These are phyloP conservation scores for Neodontobutis hainanensis DNA, from an alignment of 2,113 vertebrate genomes.

Conservation along the genomic window DNA sequence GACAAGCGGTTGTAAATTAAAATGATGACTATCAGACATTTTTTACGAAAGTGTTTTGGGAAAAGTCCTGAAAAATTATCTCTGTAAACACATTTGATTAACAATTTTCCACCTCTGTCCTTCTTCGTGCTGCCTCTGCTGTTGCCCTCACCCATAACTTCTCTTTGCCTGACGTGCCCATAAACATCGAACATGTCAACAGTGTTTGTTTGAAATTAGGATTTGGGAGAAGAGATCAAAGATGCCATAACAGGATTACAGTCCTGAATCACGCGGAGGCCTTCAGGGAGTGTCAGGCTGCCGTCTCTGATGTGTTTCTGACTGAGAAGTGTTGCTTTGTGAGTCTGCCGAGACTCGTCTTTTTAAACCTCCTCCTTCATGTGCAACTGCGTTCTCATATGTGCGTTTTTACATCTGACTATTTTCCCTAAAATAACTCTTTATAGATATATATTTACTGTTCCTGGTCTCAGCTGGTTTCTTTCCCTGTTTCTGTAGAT, in stretches of 20 bases:
- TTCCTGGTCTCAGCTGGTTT: not conserved
- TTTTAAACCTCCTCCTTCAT: slow-evolving; percentile 26
- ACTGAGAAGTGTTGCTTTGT: slow-evolving; percentile 59
- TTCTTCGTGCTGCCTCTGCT: slow-evolving; percentile 3
- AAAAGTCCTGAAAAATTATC: not conserved
- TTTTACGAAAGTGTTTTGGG: not conserved
- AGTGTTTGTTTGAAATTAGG: slow-evolving; percentile 76
- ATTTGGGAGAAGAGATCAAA: slow-evolving; percentile 75
- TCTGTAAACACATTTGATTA: slow-evolving; percentile 8
- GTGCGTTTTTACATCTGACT: slow-evolving; percentile 36
- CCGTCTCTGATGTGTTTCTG: slow-evolving; percentile 66
- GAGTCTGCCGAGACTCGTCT: slow-evolving; percentile 41
- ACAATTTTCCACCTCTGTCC: not conserved
- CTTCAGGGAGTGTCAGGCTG: slow-evolving; percentile 59
- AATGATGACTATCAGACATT: too few relatives aligned
- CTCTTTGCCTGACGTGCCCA: slow-evolving; percentile 50
- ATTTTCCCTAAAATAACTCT: slow-evolving; percentile 30
- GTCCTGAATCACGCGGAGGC: slow-evolving; percentile 61
- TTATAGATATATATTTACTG: not conserved
- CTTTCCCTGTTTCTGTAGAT: not conserved
- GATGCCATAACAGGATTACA: slow-evolving; percentile 78
- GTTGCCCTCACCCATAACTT: not conserved
- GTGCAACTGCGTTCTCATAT: slow-evolving; percentile 7
- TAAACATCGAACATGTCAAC: slow-evolving; percentile 66
- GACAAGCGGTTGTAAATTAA: too few relatives aligned